A percentile compares a stretch with the other conserved stretches of the same genome.
Evolutionary conservation across 1,140 invertebrate species (phyloP).

Genomic region (Scaptomyza montana): DNA sequence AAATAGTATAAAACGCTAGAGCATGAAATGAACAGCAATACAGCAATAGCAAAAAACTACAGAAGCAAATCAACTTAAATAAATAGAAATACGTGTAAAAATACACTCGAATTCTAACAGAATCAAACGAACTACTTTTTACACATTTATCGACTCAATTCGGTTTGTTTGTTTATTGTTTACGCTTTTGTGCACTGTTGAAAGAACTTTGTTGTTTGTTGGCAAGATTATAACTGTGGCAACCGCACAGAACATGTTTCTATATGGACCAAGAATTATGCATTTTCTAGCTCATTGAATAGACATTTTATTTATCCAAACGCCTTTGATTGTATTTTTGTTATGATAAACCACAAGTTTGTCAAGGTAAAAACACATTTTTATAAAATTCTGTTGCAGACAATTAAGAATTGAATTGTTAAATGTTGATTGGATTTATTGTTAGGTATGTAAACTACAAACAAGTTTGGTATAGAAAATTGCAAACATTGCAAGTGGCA

Average conservation of each 20-base stretch:
- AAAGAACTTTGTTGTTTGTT: slow-evolving; percentile 1
- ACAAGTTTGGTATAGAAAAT: background rate
- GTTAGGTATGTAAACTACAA: background rate
- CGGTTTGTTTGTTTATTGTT: background rate
- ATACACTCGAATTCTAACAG: background rate
- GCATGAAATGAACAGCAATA: slow-evolving; percentile 28
- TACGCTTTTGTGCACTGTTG: background rate
- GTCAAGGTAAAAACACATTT: background rate
- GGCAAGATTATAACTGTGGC: background rate
- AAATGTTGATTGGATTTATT: background rate
- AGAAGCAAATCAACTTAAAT: slow-evolving; percentile 1
- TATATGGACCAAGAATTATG: background rate
- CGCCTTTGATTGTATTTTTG: slow-evolving; percentile 6
- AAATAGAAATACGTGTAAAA: slow-evolving; percentile 7
- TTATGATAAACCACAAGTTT: background rate
- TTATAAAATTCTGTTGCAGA: background rate
- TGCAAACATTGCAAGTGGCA: background rate
- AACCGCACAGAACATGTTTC: background rate
- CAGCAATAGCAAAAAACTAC: no score
- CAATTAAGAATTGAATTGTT: background rate
- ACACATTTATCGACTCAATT: slow-evolving; percentile 11
- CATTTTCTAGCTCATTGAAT: background rate
- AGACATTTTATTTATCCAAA: background rate
- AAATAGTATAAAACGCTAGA: slow-evolving; percentile 18
- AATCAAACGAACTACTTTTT: slow-evolving; percentile 1